These are phyloP conservation scores for Coendou prehensilis DNA, from an alignment of 2,797 vertebrate genomes.

Conservation along the genomic window DNA sequence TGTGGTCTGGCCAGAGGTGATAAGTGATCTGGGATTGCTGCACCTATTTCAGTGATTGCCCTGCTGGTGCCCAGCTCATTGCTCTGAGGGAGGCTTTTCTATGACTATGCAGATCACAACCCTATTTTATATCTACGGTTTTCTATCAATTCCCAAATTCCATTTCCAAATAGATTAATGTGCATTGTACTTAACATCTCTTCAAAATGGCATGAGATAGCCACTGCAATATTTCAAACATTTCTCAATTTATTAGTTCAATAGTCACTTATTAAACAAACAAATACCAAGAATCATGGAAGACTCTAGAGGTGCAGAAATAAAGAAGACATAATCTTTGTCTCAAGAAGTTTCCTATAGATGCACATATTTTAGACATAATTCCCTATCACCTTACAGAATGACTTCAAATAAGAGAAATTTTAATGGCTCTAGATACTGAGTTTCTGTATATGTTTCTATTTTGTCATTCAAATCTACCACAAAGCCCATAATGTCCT, in stretches of 20 bases:
- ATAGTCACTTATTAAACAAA: background rate
- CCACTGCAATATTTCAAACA: background rate
- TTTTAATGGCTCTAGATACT: background rate
- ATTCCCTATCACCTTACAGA: background rate
- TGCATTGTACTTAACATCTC: background rate
- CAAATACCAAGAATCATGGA: background rate
- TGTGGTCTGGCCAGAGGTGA: background rate
- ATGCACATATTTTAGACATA: background rate
- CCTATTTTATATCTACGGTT: background rate
- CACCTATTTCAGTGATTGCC: background rate
- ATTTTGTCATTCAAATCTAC: background rate
- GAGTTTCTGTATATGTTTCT: background rate
- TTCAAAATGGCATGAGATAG: background rate
- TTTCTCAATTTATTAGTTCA: background rate
- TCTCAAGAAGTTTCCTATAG: background rate
- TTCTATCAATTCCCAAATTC: background rate
- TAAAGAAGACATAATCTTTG: background rate
- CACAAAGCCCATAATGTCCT: background rate
- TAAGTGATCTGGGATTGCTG: background rate
- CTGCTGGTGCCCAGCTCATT: background rate
- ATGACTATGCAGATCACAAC: background rate
- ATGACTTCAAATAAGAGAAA: background rate
- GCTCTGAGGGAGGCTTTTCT: background rate
- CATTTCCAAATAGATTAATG: background rate
- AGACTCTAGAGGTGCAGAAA: background rate